A percentile compares a stretch with the other conserved stretches of the same genome.
These are phyloP conservation scores for Tauraco erythrolophus DNA, from an alignment of 2,113 vertebrate species.

Conservation along the genomic window DNA sequence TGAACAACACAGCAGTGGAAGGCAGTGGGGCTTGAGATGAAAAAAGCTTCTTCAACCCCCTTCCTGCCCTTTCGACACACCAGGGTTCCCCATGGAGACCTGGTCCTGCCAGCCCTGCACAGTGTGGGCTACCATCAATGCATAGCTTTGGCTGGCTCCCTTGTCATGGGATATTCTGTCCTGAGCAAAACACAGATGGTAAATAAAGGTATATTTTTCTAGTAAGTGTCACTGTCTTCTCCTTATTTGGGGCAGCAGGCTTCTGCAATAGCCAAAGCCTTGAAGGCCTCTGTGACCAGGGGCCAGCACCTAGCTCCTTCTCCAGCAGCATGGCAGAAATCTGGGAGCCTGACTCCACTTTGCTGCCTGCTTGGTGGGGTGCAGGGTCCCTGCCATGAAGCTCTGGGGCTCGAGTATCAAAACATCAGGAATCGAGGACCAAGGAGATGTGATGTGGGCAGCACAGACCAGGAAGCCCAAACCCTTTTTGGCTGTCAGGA, in stretches of 20 bases:
- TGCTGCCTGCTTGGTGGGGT: background rate
- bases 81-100: rapidly evolving
- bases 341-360: background rate
- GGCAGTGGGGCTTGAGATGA: background rate
- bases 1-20: background rate
- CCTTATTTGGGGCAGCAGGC: background rate
- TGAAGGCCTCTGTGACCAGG: background rate
- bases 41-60: background rate
- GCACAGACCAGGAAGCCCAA: background rate
- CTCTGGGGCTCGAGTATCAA: rapidly evolving
- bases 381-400: background rate
- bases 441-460: background rate
- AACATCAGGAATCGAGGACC: background rate
- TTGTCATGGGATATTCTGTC: background rate
- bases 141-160: background rate
- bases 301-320: background rate
- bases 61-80: background rate
- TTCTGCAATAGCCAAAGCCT: background rate
- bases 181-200: background rate
- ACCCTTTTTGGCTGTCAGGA: background rate
- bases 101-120: background rate
- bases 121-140: background rate
- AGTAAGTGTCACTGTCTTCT: background rate
- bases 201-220: slow-evolving; percentile 63
- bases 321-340: background rate